phyloP scores from a whole-genome alignment of 2,888 invertebrate genomes.

The Icerya purchasi region DNA sequence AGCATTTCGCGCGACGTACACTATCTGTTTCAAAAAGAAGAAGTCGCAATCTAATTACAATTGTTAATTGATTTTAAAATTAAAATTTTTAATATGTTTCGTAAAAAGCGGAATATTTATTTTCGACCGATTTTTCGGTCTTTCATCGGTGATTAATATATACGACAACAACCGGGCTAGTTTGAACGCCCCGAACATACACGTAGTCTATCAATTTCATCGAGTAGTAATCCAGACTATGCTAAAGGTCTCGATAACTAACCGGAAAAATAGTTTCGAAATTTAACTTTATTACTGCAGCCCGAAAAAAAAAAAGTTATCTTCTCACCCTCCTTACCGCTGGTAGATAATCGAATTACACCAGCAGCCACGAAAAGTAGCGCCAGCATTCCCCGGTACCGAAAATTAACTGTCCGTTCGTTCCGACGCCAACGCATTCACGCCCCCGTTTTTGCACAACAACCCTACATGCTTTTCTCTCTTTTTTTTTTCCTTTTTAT shows the following conservation, averaged over 20 bases:
- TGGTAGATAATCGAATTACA: no score
- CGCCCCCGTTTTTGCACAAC: background rate
- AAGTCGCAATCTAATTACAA: background rate
- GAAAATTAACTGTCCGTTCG: background rate
- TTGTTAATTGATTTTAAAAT: no score
- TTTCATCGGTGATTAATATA: no score
- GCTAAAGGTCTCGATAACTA: no score
- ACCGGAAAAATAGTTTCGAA: no score
- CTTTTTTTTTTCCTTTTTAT: background rate
- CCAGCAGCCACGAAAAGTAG: no score
- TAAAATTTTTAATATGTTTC: no score
- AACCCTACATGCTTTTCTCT: background rate
- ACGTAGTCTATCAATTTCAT: no score
- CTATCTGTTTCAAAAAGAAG: slow-evolving; percentile 35
- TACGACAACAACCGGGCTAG: no score
- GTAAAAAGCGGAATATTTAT: background rate
- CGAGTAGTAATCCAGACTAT: no score
- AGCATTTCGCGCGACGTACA: slow-evolving; percentile 71
- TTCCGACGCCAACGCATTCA: background rate
- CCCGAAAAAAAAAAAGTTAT: background rate
- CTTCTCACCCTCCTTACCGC: background rate
- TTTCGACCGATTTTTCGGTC: background rate
- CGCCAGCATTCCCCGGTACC: background rate
- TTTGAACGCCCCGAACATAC: no score
- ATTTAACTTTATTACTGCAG: no score